Conservation (phyloP, 2,888 invertebrate species). For the Bedellia somnulentella region DNA sequence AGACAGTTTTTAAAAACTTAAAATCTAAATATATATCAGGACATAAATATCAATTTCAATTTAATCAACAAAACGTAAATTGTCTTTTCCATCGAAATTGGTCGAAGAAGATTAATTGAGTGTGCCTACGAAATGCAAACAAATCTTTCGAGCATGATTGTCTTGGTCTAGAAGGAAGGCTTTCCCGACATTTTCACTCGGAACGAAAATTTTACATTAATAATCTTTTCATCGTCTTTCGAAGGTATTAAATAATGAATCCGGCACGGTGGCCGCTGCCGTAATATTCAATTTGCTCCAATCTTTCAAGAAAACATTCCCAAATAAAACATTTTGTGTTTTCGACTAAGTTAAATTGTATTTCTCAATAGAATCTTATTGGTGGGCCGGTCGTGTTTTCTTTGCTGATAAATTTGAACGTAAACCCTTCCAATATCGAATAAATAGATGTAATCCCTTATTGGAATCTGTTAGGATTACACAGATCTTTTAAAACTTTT, state of each 20-base stretch:
- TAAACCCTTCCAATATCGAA: constrained; percentile 26
- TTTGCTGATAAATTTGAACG: constrained; percentile 5
- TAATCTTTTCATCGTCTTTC: constrained; percentile 43
- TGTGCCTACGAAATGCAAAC: neutral
- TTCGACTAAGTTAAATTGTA: constrained; percentile 44
- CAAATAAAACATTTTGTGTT: constrained; percentile 48
- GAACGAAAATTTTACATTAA: constrained; percentile 46
- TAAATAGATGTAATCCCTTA: constrained; percentile 13
- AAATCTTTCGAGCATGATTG: too few relatives aligned
- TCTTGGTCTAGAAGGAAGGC: neutral
- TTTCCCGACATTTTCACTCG: constrained; percentile 6
- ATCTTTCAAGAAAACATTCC: constrained; percentile 43
- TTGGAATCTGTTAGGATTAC: too few relatives aligned
- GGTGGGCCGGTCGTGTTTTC: constrained; percentile 27
- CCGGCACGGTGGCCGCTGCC: too few relatives aligned
- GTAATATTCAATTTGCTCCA: constrained; percentile 52
- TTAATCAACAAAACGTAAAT: too few relatives aligned
- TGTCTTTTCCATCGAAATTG: too few relatives aligned
- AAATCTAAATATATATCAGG: too few relatives aligned
- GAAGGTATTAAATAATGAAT: constrained; percentile 47
- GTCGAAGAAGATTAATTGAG: too few relatives aligned
- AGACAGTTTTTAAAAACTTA: too few relatives aligned
- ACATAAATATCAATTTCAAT: too few relatives aligned
- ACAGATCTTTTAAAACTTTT: too few relatives aligned
- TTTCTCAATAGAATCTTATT: constrained; percentile 33